Evolutionary conservation across 2,888 invertebrate species (phyloP), one percentile per base, ranked within the genome.

Genomic region (Oscheius sp.): DNA sequence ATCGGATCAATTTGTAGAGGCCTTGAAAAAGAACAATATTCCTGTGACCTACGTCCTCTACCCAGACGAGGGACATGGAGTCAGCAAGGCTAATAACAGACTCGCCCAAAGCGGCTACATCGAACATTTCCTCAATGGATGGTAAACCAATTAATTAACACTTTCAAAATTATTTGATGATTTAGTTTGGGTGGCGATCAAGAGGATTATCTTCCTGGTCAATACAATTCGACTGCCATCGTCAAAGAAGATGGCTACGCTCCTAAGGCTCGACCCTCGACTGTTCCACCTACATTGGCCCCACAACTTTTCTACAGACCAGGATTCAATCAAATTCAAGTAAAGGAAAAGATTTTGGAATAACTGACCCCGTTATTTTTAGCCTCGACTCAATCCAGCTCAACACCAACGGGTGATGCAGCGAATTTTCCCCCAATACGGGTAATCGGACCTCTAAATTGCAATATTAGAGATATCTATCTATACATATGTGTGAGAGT

Each of bases 31-130:
- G 73, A 85, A 84, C 69, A 77, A 77, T 69, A 87, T 87, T 52
- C 87, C 87, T 6, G 87, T 87, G 23, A 86, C 85, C 25, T 87
- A 87, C 71, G 76, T 87, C 5, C 73, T 87, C 46, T 87, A 83
- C 58, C 86, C 86, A 7, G 86, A 87, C 72, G 87, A 87, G 74
- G 87, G 87, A 16, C 87, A 87, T 69, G 87, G 86, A 52, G 79
- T 84, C 77, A 61, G 84, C 45, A 86, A 84, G 53, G 76, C 76
- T 13, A 74, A 77, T 56, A 79, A 82, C 56, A 74, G 76, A 27
- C 72, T 81, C 59, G 86, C 87, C n/a, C 85, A 86, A 75, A 81
- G 84, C 69, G 87, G 87, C 27, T 83, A 84, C 72, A 83, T 87
- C 46, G 87, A 87, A 77, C 80, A 85, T 29, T 87, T 87, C 81